phyloP scores from a whole-genome alignment of 1,140 invertebrate species.

The Druon quercuslanigerum region DNA sequence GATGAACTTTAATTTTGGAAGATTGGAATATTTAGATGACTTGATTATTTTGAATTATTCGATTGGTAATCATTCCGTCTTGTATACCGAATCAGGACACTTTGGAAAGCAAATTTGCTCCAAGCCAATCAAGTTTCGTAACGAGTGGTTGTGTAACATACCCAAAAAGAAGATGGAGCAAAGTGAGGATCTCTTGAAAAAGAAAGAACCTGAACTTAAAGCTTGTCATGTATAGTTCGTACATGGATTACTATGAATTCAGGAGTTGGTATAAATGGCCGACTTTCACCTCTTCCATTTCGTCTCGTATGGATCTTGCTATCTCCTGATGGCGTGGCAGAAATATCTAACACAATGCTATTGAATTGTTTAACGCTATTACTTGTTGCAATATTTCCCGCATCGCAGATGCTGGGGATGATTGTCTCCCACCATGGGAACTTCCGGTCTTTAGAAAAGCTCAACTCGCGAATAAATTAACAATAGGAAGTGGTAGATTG shows the following conservation, averaged over 20 bases:
- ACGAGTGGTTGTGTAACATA: not conserved
- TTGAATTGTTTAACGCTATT: not conserved
- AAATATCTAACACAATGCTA: not conserved
- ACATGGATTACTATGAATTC: not conserved
- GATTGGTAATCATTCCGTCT: too few species aligned
- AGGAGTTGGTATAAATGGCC: not conserved
- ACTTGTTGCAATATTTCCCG: not conserved
- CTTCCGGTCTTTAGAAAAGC: constrained; percentile 16
- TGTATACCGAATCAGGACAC: too few species aligned
- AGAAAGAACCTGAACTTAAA: not conserved
- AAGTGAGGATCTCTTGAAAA: not conserved
- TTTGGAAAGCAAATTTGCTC: too few species aligned
- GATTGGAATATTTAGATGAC: too few species aligned
- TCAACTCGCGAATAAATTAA: not conserved
- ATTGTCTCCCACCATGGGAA: not conserved
- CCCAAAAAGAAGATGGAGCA: not conserved
- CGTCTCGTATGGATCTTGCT: not conserved
- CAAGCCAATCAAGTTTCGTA: not conserved
- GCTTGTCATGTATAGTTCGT: not conserved
- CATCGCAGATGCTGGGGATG: not conserved
- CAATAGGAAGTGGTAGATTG: not conserved
- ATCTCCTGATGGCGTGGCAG: not conserved
- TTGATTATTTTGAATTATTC: too few species aligned
- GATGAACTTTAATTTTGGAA: constrained; percentile 1
- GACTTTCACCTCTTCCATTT: not conserved